These are phyloP conservation scores for Eclectus roratus DNA, from an alignment of 2,113 vertebrate species.

Conservation along the genomic window DNA sequence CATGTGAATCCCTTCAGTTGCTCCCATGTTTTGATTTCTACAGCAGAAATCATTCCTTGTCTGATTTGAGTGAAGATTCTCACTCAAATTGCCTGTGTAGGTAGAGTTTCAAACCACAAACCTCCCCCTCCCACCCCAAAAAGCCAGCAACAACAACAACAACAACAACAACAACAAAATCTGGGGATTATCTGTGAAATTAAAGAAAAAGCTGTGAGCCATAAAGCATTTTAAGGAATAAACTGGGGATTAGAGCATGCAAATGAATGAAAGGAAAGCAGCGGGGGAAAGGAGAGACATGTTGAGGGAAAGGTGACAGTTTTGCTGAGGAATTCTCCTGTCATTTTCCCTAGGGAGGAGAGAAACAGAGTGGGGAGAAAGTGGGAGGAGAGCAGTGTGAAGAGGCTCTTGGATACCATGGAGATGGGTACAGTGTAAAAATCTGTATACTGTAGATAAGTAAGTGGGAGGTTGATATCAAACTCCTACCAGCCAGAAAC, in stretches of 20 bases:
- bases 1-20: neutral
- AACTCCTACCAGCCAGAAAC: constrained; percentile 56
- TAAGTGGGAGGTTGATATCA: constrained; percentile 58
- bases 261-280: constrained; percentile 8
- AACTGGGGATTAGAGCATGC: neutral
- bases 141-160: neutral
- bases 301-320: constrained; percentile 1
- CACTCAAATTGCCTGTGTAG: neutral
- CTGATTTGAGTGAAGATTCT: neutral
- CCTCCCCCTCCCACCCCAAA: neutral
- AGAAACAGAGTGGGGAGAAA: constrained; percentile 45
- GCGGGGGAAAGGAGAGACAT: neutral
- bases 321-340: constrained; percentile 52
- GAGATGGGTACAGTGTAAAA: constrained; percentile 65
- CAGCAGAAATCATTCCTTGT: neutral
- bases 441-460: constrained; percentile 63
- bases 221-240: neutral
- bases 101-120: neutral
- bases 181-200: neutral
- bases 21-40: neutral
- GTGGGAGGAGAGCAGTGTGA: constrained; percentile 58
- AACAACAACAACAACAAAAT: neutral
- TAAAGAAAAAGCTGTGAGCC: neutral
- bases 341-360: constrained; percentile 28
- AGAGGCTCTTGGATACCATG: constrained; percentile 62